Base-by-base conservation (phyloP, 30 jellyfish, hydroid and myxozoan species). In the Hydractinia echinata region DNA sequence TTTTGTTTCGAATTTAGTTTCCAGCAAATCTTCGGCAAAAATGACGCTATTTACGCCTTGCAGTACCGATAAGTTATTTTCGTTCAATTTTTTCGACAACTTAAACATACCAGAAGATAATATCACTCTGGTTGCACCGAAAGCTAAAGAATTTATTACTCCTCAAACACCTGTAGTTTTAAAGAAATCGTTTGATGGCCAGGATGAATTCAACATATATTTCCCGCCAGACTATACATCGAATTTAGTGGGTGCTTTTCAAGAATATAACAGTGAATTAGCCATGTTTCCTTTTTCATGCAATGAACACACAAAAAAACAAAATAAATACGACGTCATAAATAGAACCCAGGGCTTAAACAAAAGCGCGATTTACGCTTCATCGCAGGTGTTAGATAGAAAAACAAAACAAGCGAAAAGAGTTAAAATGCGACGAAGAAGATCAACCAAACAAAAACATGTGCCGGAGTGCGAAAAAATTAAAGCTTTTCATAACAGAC, bases 231-330 rank as follows among this genome's bases (percentile, higher is more conserved):
- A 64, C 10, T 51, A 64, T 64, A 64, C 74, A 7, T 44, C 74
- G 39, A 51, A 64, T 64, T 64, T 64, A 64, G 74, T 64, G 18
- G 39, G 39, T 13, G 4, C 74, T 1, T 64, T 64, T 64, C 74
- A 64, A 64, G 74, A 64, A 64, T n/a, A 51, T 7, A 64, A 64
- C 39, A 64, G 39, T 64, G 74, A 64, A 64, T 51, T 64, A 6
- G 19, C 74, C 74, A 51, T 64, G 74, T 64, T 64, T 64, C 19
- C 74, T 44, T 64, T 64, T 64, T 51, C 74, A 64, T n/a, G 74
- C 74, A 64, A 64, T 6, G 16, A 6, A 7, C 3, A 6, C 7
- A 4, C 74, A 6, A n/a, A n/a, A n/a, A 44, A 64, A 7, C 74
- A 7, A 64, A 64, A 64, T 51, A 64, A 51, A 44, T 51, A 64